Evolutionary conservation across 1,140 invertebrate species (phyloP).

Genomic region (Bombus breviceps): DNA sequence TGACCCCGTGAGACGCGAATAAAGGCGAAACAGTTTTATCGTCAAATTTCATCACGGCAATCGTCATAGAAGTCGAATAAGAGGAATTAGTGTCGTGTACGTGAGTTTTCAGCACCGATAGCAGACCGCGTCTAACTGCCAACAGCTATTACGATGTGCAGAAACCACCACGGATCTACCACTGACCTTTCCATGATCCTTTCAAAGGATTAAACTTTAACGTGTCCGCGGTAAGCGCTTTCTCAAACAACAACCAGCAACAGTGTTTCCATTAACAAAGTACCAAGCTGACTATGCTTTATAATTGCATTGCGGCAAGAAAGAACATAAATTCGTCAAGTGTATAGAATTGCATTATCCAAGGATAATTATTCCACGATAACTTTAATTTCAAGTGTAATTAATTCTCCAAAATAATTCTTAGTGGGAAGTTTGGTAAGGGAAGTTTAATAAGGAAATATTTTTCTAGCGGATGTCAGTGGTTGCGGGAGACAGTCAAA

Average conservation of each 20-base stretch:
- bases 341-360: background rate
- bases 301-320: background rate
- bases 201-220: slow-evolving; percentile 47
- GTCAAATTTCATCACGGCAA: background rate
- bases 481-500: background rate
- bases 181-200: slow-evolving; percentile 29
- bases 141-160: slow-evolving; percentile 26
- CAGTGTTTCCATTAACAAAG: slow-evolving; percentile 29
- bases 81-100: background rate
- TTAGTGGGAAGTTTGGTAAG: no score
- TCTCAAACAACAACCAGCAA: slow-evolving; percentile 13
- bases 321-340: background rate
- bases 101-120: slow-evolving; percentile 3
- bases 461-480: no score
- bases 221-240: slow-evolving; percentile 21
- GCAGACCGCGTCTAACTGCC: slow-evolving; percentile 9
- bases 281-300: background rate
- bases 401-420: background rate
- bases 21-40: background rate
- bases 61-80: background rate
- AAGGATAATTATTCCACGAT: background rate
- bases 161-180: slow-evolving; percentile 17
- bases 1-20: background rate
- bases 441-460: background rate
- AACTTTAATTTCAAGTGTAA: background rate